Conservation (phyloP, 2,888 invertebrate genomes). For the Paralinhomoeus sp. region DNA sequence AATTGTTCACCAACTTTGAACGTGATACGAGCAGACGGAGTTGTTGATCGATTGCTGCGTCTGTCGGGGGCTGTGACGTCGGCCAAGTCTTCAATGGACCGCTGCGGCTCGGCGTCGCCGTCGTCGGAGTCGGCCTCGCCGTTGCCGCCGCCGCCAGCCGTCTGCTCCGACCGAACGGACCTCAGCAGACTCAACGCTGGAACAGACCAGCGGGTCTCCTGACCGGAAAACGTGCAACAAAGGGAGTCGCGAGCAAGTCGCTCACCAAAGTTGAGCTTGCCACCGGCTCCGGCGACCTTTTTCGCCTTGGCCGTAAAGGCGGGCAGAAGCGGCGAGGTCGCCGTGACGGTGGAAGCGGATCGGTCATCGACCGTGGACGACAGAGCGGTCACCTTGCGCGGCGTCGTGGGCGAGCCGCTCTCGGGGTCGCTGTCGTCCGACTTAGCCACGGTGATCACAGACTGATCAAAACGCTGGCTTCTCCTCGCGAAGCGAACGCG, state of each 20-base stretch:
- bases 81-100: conserved; percentile 6
- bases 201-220: not conserved
- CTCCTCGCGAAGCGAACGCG: too few species aligned
- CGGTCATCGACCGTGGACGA: too few species aligned
- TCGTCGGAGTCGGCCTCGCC: conserved; percentile 23
- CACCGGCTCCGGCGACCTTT: conserved; percentile 26
- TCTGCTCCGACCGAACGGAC: conserved; percentile 13
- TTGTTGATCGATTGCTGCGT: too few species aligned
- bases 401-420: conserved; percentile 19
- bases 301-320: conserved; percentile 13
- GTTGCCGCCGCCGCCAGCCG: conserved; percentile 15
- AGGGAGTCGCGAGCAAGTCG: not conserved
- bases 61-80: not conserved
- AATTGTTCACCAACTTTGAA: too few species aligned
- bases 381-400: conserved; percentile 10
- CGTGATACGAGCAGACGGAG: too few species aligned
- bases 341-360: conserved; percentile 10
- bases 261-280: conserved; percentile 29
- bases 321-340: conserved; percentile 5
- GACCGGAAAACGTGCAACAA: too few species aligned
- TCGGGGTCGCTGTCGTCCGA: conserved; percentile 8
- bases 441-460: too few species aligned
- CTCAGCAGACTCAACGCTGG: conserved; percentile 13
- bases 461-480: too few species aligned
- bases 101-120: conserved; percentile 2